phyloP scores from a whole-genome alignment of 2,113 vertebrate species.

The Acrocephalus kingi region DNA sequence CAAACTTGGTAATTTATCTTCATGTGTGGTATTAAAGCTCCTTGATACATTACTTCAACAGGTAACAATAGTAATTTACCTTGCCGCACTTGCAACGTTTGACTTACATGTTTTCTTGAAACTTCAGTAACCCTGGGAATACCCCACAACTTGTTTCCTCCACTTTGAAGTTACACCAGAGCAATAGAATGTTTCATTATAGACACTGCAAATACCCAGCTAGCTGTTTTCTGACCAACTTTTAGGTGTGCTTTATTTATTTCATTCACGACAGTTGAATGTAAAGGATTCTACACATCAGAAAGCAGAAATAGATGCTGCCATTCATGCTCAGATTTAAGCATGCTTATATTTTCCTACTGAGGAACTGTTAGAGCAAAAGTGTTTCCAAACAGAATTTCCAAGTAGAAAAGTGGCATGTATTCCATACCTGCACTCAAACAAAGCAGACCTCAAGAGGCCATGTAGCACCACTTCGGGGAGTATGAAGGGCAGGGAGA shows the following conservation, averaged over 20 bases:
- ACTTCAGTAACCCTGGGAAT: neutral
- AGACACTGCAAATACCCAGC: neutral
- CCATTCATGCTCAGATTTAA: neutral
- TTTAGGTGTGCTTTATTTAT: neutral
- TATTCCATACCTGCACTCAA: neutral
- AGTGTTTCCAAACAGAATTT: neutral
- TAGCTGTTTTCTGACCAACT: neutral
- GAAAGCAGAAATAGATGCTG: neutral
- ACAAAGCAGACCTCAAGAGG: neutral
- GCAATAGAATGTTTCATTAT: fast-evolving
- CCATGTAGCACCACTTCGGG: fast-evolving
- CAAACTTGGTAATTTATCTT: neutral
- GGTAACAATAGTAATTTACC: fast-evolving
- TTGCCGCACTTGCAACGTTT: neutral
- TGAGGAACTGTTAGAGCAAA: neutral
- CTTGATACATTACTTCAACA: neutral
- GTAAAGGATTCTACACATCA: neutral
- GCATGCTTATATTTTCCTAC: neutral
- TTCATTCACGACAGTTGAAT: neutral
- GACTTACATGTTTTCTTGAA: neutral
- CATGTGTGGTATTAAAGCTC: neutral
- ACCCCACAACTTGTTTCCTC: neutral
- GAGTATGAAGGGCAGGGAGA: neutral
- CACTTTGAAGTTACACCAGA: neutral
- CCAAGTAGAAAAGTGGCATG: neutral